Base-by-base conservation (phyloP, 2,888 invertebrate genomes). In the Andrena chrysosceles region DNA sequence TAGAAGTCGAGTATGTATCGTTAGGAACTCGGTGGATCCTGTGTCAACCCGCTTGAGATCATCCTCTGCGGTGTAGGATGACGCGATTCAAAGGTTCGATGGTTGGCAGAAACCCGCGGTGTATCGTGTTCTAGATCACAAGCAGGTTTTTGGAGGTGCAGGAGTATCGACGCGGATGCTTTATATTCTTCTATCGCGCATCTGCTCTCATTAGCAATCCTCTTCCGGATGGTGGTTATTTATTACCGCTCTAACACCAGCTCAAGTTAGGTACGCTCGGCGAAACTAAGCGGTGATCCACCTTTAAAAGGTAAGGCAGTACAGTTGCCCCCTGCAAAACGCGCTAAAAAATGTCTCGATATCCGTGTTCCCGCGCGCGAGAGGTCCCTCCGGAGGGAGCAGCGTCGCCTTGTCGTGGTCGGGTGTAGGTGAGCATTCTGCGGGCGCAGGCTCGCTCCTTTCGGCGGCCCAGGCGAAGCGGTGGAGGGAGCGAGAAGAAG, bases 1-100 rank as follows among this genome's bases (percentile, higher is more conserved):
- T 72, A 70, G 63, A 56, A 83, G 78, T 82, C 77, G 78, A 81
- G 83, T 74, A 72, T 71, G 77, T 83, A 67, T 81, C 83, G 71
- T 49, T 31, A n/a, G 63, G 54, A 63, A 77, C 71, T 64, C 81
- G 59, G 78, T 85, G 84, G 82, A 90, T 90, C 90, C 83, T 81
- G 86, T 90, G 87, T 89, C 90, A 83, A 78, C 80, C 80, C 70
- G 80, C 69, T 71, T 69, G 84, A 84, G 85, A 84, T 85, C 85
- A 90, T 89, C 88, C 83, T 85, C 81, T 75, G 78, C 69, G 86
- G 90, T 90, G 86, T 90, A 89, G 87, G 84, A 81, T 90, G 86
- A 90, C 90, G 81, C 77, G 89, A 89, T 79, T 83, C 80, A 84
- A 81, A 79, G 83, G 83, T 81, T 81, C 83, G 87, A 86, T 85